These are phyloP conservation scores for Tenodera sinensis DNA, from an alignment of 2,888 invertebrate genomes.

Conservation along the genomic window DNA sequence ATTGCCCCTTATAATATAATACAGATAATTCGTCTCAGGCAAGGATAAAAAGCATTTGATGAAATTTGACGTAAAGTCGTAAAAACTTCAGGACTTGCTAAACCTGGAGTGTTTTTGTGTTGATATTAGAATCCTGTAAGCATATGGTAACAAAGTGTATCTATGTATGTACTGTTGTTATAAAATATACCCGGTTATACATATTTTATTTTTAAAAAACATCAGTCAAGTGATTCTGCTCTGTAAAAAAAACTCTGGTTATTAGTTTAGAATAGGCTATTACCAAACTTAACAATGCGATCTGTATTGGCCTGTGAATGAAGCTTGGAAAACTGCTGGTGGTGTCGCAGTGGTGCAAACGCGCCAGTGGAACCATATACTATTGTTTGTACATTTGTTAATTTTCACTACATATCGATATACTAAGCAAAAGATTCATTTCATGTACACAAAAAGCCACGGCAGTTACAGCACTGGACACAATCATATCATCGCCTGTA, in stretches of 20 bases:
- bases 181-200: conserved; percentile 25
- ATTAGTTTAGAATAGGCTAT: conserved; percentile 17
- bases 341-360: background rate
- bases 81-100: conserved; percentile 4
- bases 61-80: background rate
- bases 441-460: background rate
- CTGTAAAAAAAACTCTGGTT: conserved; percentile 16
- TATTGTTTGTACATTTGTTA: background rate
- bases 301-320: background rate
- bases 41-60: background rate
- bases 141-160: conserved; percentile 25
- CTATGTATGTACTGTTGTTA: conserved; percentile 15
- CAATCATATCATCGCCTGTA: background rate
- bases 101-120: conserved; percentile 8
- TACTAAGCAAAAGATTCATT: background rate
- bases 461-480: background rate
- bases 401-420: background rate
- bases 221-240: conserved; percentile 14
- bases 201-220: conserved; percentile 10
- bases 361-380: background rate
- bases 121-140: conserved; percentile 17
- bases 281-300: conserved; percentile 17
- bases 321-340: background rate
- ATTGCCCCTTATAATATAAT: background rate
- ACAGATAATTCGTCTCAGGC: conserved; percentile 7